Percentiles rank a stretch among this genome's conserved stretches.
phyloP scores from a whole-genome alignment of 1,140 invertebrate species.

The Paralvinella palmiformis region DNA sequence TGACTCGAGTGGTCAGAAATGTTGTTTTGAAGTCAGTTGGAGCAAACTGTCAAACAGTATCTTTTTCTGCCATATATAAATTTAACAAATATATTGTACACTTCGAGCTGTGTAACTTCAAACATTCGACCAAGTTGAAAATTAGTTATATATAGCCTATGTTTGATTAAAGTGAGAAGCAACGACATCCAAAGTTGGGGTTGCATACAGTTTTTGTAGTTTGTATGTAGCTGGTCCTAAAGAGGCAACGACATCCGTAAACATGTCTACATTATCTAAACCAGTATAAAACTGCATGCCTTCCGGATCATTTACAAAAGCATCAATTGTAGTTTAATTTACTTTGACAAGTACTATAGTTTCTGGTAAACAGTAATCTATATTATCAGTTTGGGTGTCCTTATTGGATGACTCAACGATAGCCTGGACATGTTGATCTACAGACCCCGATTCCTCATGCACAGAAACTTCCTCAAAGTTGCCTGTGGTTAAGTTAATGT shows the following conservation, averaged over 20 bases:
- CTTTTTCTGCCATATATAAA: slow-evolving; percentile 31
- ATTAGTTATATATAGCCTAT: slow-evolving; percentile 24
- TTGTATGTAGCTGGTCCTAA: slow-evolving; percentile 41
- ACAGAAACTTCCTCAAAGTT: slow-evolving; percentile 4
- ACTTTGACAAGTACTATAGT: slow-evolving; percentile 57
- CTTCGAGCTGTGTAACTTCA: slow-evolving; percentile 24
- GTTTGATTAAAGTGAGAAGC: slow-evolving; percentile 33
- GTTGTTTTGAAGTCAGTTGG: slow-evolving; percentile 29
- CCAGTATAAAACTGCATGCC: slow-evolving; percentile 25
- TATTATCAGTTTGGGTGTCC: background rate
- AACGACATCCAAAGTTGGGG: slow-evolving; percentile 21
- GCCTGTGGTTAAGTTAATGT: background rate
- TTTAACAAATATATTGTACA: slow-evolving; percentile 29
- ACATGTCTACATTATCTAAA: slow-evolving; percentile 14
- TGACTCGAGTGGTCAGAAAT: slow-evolving; percentile 32
- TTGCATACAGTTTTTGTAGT: slow-evolving; percentile 23
- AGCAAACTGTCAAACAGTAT: slow-evolving; percentile 27
- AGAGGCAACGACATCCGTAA: too few relatives aligned
- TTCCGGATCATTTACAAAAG: slow-evolving; percentile 56
- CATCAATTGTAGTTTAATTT: slow-evolving; percentile 58
- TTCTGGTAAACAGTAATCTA: slow-evolving; percentile 56
- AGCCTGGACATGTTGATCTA: too few relatives aligned
- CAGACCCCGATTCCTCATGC: too few relatives aligned
- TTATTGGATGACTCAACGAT: background rate
- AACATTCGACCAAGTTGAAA: slow-evolving; percentile 31